Evolutionary conservation across 2,888 invertebrate species (phyloP).

Genomic region (Tridacna gigas): DNA sequence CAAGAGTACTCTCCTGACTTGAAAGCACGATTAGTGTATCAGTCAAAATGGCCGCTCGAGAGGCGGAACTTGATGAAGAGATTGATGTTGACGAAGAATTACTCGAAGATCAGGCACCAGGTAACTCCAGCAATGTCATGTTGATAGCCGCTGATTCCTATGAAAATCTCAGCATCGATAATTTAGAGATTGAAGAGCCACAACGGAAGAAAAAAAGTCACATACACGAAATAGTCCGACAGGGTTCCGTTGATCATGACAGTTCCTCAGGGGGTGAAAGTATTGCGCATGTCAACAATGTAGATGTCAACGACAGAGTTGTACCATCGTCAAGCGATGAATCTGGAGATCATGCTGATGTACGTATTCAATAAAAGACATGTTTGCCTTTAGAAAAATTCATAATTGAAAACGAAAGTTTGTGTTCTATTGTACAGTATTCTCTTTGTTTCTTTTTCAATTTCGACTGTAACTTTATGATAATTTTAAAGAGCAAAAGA

Average conservation of each 20-base stretch:
- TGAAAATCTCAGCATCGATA: conserved; percentile 79
- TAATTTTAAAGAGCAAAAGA: too few species aligned
- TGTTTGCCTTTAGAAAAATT: too few species aligned
- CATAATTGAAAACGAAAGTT: too few species aligned
- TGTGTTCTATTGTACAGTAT: too few species aligned
- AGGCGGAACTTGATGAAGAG: conserved; percentile 75
- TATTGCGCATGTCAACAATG: conserved; percentile 17
- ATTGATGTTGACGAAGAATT: conserved; percentile 74
- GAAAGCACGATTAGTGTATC: conserved; percentile 8
- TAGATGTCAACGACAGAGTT: conserved; percentile 39
- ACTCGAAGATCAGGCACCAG: conserved; percentile 85
- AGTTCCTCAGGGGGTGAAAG: conserved; percentile 35
- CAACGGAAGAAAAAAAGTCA: conserved; percentile 63
- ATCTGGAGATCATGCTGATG: conserved; percentile 68
- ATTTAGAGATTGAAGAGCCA: conserved; percentile 52
- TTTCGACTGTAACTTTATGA: too few species aligned
- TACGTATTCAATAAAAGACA: conserved; percentile 36
- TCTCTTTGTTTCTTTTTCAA: too few species aligned
- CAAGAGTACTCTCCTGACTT: conserved; percentile 5
- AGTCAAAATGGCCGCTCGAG: conserved; percentile 76
- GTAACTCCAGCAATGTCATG: conserved; percentile 89
- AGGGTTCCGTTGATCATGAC: conserved; percentile 56
- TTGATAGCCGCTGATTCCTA: conserved; percentile 87
- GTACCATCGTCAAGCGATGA: conserved; percentile 69
- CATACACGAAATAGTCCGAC: conserved; percentile 72